A percentile compares a stretch with the other conserved stretches of the same genome.
These are phyloP conservation scores for Hapalemur alaotrensis DNA, from an alignment of 2,797 vertebrate genomes.

Conservation along the genomic window DNA sequence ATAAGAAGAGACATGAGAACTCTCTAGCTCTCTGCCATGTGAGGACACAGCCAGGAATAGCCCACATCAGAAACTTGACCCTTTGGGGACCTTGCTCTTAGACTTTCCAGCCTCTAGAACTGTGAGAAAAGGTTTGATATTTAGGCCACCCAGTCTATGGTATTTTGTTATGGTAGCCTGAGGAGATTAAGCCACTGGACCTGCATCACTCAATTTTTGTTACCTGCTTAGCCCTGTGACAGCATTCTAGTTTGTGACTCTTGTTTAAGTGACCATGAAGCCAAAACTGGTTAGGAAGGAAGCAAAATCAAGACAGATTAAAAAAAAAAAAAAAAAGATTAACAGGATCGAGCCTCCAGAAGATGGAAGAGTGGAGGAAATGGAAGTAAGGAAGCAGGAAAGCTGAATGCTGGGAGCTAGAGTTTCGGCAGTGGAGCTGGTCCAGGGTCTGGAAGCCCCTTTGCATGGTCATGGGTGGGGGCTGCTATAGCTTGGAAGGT, in stretches of 20 bases:
- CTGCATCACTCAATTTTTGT: background rate
- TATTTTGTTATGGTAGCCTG: background rate
- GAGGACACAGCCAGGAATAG: background rate
- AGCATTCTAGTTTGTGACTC: background rate
- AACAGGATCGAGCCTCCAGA: background rate
- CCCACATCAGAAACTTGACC: background rate
- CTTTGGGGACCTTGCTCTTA: background rate
- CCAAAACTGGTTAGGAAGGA: background rate
- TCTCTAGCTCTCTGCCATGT: background rate
- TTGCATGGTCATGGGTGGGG: background rate
- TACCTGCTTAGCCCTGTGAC: background rate
- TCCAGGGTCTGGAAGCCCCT: background rate
- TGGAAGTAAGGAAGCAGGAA: background rate
- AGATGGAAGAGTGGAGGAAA: background rate
- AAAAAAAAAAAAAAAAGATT: background rate
- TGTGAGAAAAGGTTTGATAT: background rate
- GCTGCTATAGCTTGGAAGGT: background rate
- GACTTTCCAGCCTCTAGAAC: background rate
- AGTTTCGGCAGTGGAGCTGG: background rate
- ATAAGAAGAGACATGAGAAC: background rate
- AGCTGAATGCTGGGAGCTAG: background rate
- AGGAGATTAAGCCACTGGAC: background rate
- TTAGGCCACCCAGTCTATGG: background rate
- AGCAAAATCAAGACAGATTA: background rate
- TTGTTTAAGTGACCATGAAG: background rate